Evolutionary conservation across 2,797 vertebrate species (phyloP).

Genomic region (Epinephelus awoara): DNA sequence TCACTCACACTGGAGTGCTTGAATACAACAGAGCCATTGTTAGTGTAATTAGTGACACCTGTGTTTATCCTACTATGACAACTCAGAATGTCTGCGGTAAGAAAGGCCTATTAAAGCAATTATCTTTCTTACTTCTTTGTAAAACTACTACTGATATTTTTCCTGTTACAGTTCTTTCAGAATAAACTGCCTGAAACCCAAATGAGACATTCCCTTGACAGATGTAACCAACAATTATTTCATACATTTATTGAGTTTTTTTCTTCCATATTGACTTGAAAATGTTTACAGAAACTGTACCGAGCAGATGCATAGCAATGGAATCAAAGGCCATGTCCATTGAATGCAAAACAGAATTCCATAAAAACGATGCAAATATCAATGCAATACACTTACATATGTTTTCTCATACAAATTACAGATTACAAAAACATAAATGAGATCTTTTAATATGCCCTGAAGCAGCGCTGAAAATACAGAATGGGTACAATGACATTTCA

Average conservation of each 20-base stretch:
- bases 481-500: conserved; percentile 66
- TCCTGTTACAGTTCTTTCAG: neutral
- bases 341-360: conserved; percentile 81
- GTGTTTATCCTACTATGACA: too few species aligned
- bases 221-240: conserved; percentile 63
- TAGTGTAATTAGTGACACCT: too few species aligned
- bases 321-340: conserved; percentile 80
- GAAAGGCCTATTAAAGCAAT: too few species aligned
- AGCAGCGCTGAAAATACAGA: conserved; percentile 76
- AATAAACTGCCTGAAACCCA: neutral
- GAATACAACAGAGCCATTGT: too few species aligned
- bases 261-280: conserved; percentile 81
- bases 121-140: too few species aligned
- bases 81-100: too few species aligned
- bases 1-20: too few species aligned
- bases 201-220: conserved; percentile 7
- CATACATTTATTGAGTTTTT: conserved; percentile 84
- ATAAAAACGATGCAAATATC: conserved; percentile 86
- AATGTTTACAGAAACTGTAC: conserved; percentile 84
- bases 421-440: conserved; percentile 85
- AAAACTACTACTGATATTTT: neutral
- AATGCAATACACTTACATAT: conserved; percentile 80
- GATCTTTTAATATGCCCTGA: conserved; percentile 75
- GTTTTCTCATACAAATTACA: conserved; percentile 85
- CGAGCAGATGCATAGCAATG: conserved; percentile 83